Conservation (phyloP, 92 coral and sea anemone genomes). For the Chrysogorgia sp. region DNA sequence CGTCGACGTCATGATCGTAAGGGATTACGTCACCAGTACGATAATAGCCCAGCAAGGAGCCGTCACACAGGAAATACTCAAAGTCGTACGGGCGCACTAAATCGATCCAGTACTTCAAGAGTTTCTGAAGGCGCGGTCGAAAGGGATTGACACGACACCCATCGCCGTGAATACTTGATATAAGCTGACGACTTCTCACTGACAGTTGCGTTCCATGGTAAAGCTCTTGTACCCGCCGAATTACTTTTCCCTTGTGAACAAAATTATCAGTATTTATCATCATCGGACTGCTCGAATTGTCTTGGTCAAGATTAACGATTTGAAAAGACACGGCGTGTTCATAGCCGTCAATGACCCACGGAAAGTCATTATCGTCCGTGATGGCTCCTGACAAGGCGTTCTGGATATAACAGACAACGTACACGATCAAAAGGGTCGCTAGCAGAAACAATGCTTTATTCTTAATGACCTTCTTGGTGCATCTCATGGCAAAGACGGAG, state of each 20-base stretch:
- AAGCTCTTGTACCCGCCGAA: too few relatives aligned
- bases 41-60: slow-evolving; percentile 40
- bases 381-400: not conserved
- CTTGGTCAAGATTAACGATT: too few relatives aligned
- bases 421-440: not conserved
- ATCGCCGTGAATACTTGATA: slow-evolving; percentile 19
- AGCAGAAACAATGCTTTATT: not conserved
- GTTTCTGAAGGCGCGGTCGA: not conserved
- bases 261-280: too few relatives aligned
- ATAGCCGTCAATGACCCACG: too few relatives aligned
- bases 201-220: not conserved
- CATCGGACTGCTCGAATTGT: too few relatives aligned
- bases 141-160: slow-evolving; percentile 40
- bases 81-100: slow-evolving; percentile 5
- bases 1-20: slow-evolving; percentile 30
- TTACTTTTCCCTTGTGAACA: too few relatives aligned
- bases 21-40: slow-evolving; percentile 36
- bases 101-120: slow-evolving; percentile 20
- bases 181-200: not conserved
- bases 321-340: too few relatives aligned
- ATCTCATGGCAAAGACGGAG: too few relatives aligned
- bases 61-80: slow-evolving; percentile 28
- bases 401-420: not conserved
- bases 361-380: not conserved
- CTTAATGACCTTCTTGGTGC: not conserved